A percentile compares a stretch with the other conserved stretches of the same genome.
phyloP scores from a whole-genome alignment of 2,113 vertebrate genomes.

The Raja brachyura region DNA sequence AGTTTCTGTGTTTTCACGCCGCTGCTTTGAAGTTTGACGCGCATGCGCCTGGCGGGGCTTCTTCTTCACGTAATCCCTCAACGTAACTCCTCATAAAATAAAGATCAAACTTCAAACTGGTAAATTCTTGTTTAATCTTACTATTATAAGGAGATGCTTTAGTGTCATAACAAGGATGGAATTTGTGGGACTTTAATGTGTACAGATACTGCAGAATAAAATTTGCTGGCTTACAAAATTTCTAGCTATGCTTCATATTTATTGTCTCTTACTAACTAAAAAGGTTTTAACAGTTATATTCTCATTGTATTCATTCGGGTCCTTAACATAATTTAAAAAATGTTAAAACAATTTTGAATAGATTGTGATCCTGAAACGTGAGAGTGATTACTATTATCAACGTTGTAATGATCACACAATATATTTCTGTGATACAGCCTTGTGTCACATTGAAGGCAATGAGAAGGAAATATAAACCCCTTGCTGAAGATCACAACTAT shows the following conservation, averaged over 20 bases:
- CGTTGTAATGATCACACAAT: background rate
- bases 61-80: no score
- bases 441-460: background rate
- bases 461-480: background rate
- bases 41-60: no score
- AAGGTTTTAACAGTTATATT: background rate
- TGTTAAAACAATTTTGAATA: background rate
- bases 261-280: background rate
- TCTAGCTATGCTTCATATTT: background rate
- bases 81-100: no score
- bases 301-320: background rate
- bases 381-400: background rate
- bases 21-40: no score
- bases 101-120: no score
- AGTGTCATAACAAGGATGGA: background rate
- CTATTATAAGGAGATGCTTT: background rate
- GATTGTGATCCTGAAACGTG: background rate
- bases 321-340: background rate
- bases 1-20: no score
- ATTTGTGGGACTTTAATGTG: background rate
- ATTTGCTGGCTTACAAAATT: background rate
- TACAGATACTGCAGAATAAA: background rate
- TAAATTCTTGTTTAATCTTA: no score
- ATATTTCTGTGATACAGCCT: background rate
- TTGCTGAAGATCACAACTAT: background rate